Percentiles rank a stretch among this genome's conserved stretches.
Conservation (phyloP, 92 coral and sea anemone species). For the Epizoanthus ramosus region DNA sequence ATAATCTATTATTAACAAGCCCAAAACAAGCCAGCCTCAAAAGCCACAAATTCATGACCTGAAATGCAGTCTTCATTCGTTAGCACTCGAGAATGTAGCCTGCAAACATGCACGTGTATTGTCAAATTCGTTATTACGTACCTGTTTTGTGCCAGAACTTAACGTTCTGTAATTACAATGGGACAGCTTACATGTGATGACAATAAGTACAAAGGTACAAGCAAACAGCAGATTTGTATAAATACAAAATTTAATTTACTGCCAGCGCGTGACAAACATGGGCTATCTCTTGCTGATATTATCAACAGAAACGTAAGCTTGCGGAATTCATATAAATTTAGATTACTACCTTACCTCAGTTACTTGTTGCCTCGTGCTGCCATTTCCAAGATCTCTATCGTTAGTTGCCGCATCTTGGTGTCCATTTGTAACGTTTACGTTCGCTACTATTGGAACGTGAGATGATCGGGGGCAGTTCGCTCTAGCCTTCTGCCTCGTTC, state of each 20-base stretch:
- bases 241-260: too few relatives aligned
- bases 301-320: constrained; percentile 3
- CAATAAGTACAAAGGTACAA: too few relatives aligned
- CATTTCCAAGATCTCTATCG: constrained; percentile 80
- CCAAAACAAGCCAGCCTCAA: not conserved
- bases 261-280: not conserved
- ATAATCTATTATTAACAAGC: not conserved
- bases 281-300: not conserved
- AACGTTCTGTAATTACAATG: too few relatives aligned
- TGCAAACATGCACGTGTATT: too few relatives aligned
- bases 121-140: too few relatives aligned
- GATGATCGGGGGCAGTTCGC: not conserved
- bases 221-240: too few relatives aligned
- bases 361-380: constrained; percentile 45
- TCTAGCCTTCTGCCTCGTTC: not conserved
- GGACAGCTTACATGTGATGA: too few relatives aligned
- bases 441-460: constrained; percentile 42
- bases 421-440: constrained; percentile 32
- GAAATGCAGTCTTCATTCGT: too few relatives aligned
- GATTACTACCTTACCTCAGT: constrained; percentile 42
- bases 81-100: too few relatives aligned
- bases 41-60: not conserved
- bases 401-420: constrained; percentile 30
- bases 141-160: too few relatives aligned
- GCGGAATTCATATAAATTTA: not conserved